phyloP scores from a whole-genome alignment of 1,140 invertebrate genomes.

The Pantala flavescens region DNA sequence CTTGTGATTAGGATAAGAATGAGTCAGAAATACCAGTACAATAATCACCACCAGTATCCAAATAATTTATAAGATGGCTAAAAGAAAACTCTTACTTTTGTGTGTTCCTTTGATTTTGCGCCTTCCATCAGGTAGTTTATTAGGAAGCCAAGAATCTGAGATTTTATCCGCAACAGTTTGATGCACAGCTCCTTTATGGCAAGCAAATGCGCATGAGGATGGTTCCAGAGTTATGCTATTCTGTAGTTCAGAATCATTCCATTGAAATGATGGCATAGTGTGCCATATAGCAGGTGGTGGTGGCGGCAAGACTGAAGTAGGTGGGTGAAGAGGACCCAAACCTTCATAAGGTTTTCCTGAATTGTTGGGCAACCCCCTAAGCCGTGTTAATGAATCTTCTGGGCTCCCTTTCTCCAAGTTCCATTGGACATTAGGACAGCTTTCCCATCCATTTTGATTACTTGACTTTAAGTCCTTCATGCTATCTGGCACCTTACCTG shows the following conservation, averaged over 20 bases:
- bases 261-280: neutral
- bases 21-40: no score
- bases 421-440: neutral
- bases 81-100: slow-evolving; percentile 18
- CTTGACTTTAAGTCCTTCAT: neutral
- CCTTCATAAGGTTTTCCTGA: neutral
- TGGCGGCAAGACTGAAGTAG: neutral
- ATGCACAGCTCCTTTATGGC: no score
- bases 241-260: no score
- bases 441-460: neutral
- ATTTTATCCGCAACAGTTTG: neutral
- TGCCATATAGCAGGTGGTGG: neutral
- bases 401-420: neutral
- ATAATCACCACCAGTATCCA: no score
- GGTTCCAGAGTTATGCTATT: no score
- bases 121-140: slow-evolving; percentile 23
- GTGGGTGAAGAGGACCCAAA: neutral
- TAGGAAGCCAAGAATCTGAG: slow-evolving; percentile 11
- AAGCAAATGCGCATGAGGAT: no score
- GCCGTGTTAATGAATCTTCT: neutral
- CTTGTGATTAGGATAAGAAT: no score
- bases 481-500: neutral
- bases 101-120: slow-evolving; percentile 22
- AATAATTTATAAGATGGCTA: no score
- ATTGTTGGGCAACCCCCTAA: neutral